phyloP scores from a whole-genome alignment of 2,113 vertebrate species.

The Capreolus pygargus region DNA sequence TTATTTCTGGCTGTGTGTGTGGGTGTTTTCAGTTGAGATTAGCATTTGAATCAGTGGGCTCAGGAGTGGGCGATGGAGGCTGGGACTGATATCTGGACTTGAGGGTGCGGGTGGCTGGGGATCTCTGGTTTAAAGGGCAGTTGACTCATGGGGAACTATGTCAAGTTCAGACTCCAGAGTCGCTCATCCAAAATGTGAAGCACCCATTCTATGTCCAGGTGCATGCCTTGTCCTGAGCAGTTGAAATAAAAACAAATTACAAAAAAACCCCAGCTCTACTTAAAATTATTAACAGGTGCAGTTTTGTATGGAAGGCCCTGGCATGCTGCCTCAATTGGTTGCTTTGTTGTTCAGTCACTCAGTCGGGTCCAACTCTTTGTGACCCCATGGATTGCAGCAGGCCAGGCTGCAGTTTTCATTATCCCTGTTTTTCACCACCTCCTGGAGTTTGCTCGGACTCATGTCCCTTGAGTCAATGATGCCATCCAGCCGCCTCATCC shows the following conservation, averaged over 20 bases:
- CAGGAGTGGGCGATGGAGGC: neutral
- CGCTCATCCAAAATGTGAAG: neutral
- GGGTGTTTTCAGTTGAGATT: neutral
- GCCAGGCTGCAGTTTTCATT: neutral
- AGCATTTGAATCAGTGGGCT: neutral
- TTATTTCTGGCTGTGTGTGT: neutral
- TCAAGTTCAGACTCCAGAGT: neutral
- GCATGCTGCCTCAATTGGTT: neutral
- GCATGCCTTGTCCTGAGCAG: neutral
- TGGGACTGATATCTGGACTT: neutral
- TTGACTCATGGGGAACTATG: neutral
- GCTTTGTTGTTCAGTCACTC: neutral
- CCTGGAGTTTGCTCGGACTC: neutral
- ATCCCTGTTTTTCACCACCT: neutral
- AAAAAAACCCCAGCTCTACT: neutral
- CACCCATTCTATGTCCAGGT: neutral
- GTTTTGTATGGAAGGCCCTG: neutral
- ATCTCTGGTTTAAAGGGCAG: neutral
- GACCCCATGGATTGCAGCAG: neutral
- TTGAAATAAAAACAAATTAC: neutral
- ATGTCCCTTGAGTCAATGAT: neutral
- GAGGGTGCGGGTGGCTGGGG: neutral
- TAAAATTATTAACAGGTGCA: neutral
- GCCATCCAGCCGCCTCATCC: neutral
- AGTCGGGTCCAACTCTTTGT: accelerated